Percentiles rank a stretch among this genome's conserved stretches.
These are phyloP conservation scores for Artemia sp. DNA, from an alignment of 2,888 invertebrate species.

Conservation along the genomic window DNA sequence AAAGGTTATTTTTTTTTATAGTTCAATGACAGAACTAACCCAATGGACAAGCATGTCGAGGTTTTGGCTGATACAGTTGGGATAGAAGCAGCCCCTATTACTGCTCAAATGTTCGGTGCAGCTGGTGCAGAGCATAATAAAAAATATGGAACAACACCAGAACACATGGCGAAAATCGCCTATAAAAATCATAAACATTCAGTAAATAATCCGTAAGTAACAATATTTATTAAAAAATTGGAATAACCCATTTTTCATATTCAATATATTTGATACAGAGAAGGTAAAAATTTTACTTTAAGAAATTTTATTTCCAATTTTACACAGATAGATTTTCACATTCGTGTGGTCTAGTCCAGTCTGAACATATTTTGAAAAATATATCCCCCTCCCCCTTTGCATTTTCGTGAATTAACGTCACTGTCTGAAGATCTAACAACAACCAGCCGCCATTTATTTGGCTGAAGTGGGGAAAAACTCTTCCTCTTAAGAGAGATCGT, in stretches of 20 bases:
- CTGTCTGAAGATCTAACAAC: too few species aligned
- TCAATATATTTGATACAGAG: neutral
- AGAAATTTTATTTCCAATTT: too few species aligned
- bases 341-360: too few species aligned
- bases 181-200: slow-evolving; percentile 96
- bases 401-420: too few species aligned
- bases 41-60: slow-evolving; percentile 70
- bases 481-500: too few species aligned
- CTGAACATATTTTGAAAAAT: too few species aligned
- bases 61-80: slow-evolving; percentile 68
- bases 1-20: slow-evolving; percentile 29
- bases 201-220: slow-evolving; percentile 68
- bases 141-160: slow-evolving; percentile 76
- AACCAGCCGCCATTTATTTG: too few species aligned
- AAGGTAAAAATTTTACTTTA: too few species aligned
- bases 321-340: too few species aligned
- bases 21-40: slow-evolving; percentile 66
- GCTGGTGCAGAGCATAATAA: slow-evolving; percentile 91
- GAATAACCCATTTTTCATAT: neutral
- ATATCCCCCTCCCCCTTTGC: too few species aligned
- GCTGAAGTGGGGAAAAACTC: too few species aligned
- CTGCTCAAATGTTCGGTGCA: slow-evolving; percentile 90
- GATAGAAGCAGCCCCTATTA: slow-evolving; percentile 62
- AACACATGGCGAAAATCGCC: slow-evolving; percentile 93
- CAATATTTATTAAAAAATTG: neutral